These are phyloP conservation scores for Cebidichthys violaceus DNA, from an alignment of 2,113 vertebrate genomes.

Conservation along the genomic window DNA sequence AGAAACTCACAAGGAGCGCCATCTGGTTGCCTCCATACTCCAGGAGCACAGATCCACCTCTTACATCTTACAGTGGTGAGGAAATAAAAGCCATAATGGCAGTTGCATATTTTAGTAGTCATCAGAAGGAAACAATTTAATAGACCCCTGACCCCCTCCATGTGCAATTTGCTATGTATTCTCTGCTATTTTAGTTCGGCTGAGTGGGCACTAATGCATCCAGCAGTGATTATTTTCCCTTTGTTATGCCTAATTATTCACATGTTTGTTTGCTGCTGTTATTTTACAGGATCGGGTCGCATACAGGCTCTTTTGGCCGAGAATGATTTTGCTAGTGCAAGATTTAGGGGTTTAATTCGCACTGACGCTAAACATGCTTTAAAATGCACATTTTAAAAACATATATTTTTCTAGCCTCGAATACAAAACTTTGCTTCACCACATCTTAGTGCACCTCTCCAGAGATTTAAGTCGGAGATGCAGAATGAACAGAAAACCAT, in stretches of 20 bases:
- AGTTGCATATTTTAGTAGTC: background rate
- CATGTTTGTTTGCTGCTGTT: background rate
- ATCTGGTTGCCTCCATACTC: constrained; percentile 14
- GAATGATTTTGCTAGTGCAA: background rate
- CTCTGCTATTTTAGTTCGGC: constrained; percentile 11
- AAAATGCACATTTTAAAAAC: constrained; percentile 22
- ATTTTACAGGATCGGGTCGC: background rate
- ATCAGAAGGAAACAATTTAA: constrained; percentile 1
- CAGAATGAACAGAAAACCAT: background rate
- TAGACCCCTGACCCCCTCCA: background rate
- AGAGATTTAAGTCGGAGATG: background rate
- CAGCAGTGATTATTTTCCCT: constrained; percentile 12
- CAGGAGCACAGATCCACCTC: constrained; percentile 7
- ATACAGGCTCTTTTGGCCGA: background rate
- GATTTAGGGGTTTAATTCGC: constrained; percentile 2
- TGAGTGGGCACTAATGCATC: constrained; percentile 25
- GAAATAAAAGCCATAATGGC: background rate
- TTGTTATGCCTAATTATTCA: constrained; percentile 1
- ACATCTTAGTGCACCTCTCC: background rate
- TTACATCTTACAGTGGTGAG: background rate
- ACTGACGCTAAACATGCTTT: background rate
- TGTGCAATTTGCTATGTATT: background rate
- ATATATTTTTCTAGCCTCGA: background rate
- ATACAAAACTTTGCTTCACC: background rate
- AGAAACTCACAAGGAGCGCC: background rate